Evolutionary conservation across 2,888 invertebrate genomes (phyloP).

Genomic region (Stictocephala bisonia): DNA sequence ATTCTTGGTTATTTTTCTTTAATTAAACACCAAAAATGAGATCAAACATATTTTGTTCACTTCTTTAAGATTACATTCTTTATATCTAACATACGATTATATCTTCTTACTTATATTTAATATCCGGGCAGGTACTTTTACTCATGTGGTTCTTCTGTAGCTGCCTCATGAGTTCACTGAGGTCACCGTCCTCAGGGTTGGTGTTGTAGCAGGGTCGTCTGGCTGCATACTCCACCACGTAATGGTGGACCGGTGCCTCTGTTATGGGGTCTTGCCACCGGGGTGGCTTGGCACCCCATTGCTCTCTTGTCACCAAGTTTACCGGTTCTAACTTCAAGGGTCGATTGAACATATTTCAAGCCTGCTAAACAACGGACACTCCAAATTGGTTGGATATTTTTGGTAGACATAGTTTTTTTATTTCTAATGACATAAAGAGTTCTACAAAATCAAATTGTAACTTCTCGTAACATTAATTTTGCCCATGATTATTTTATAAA

Average conservation of each 20-base stretch:
- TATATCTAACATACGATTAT: no score
- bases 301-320: not conserved
- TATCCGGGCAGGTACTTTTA: slow-evolving; percentile 3
- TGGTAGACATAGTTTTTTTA: no score
- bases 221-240: slow-evolving; percentile 11
- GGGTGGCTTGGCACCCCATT: slow-evolving; percentile 8
- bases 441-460: no score
- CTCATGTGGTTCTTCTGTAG: slow-evolving; percentile 9
- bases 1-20: no score
- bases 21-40: no score
- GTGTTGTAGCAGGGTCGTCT: slow-evolving; percentile 13
- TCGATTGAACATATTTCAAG: slow-evolving; percentile 17
- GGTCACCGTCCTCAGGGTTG: slow-evolving; percentile 1
- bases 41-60: no score
- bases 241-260: slow-evolving; percentile 8
- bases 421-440: no score
- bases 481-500: no score
- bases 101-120: slow-evolving; percentile 14
- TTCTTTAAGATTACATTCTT: no score
- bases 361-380: not conserved
- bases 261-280: not conserved
- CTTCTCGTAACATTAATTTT: no score
- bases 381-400: no score
- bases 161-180: not conserved
- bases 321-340: not conserved